A percentile compares a stretch with the other conserved stretches of the same genome.
Conservation (phyloP, 2,113 vertebrate species). For the Saguinus midas region DNA sequence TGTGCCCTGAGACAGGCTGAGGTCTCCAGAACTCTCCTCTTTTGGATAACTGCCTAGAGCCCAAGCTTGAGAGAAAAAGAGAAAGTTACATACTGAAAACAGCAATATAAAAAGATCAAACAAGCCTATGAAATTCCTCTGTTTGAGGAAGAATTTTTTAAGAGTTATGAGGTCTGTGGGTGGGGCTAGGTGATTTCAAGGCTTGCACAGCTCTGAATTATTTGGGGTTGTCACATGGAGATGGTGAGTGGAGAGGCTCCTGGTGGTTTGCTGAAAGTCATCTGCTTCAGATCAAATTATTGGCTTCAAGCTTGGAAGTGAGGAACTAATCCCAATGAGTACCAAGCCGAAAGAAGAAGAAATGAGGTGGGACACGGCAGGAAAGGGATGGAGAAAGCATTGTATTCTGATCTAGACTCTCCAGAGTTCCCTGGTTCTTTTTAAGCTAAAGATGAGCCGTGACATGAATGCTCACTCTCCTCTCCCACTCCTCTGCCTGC, state of each 20-base stretch:
- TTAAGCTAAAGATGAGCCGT: slow-evolving; percentile 20
- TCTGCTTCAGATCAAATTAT: slow-evolving; percentile 58
- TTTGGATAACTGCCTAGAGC: slow-evolving; percentile 55
- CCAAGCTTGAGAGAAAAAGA: slow-evolving; percentile 52
- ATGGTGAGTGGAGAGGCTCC: background rate
- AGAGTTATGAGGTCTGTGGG: slow-evolving; percentile 52
- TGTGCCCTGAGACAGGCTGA: slow-evolving; percentile 30
- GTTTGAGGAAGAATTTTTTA: slow-evolving; percentile 39
- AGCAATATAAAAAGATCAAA: slow-evolving; percentile 75
- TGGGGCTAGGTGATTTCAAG: slow-evolving; percentile 40
- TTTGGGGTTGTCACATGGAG: slow-evolving; percentile 50
- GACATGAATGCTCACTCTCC: background rate
- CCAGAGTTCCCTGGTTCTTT: background rate
- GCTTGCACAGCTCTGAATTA: slow-evolving; percentile 33
- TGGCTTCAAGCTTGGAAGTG: slow-evolving; percentile 27
- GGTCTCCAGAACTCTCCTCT: slow-evolving; percentile 46
- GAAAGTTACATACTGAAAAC: slow-evolving; percentile 68
- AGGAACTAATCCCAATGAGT: background rate
- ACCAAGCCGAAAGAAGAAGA: background rate
- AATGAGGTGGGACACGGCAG: background rate
- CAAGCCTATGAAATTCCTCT: slow-evolving; percentile 66
- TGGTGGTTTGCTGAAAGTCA: slow-evolving; percentile 15
- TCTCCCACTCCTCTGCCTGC: background rate
- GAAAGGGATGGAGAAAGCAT: background rate
- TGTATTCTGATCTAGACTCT: background rate